A percentile compares a stretch with the other conserved stretches of the same genome.
Evolutionary conservation across 1,140 invertebrate genomes (phyloP).

Genomic region (Thrips palmi): DNA sequence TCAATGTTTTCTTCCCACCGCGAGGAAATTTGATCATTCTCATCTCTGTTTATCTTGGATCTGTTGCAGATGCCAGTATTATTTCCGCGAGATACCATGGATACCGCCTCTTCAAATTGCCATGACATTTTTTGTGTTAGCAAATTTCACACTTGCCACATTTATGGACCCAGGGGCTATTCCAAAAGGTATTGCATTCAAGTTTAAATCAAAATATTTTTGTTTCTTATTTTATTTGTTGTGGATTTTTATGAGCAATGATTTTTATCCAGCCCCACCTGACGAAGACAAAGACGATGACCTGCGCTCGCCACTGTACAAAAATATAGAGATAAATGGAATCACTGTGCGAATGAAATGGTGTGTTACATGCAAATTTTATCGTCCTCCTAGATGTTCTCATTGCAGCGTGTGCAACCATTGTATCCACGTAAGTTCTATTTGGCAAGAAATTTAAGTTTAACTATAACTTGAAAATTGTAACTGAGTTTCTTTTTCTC

Average conservation of each 20-base stretch:
- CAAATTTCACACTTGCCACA: slow-evolving; percentile 95
- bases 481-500: slow-evolving; percentile 3
- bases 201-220: slow-evolving; percentile 11
- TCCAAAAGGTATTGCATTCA: slow-evolving; percentile 86
- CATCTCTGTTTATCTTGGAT: slow-evolving; percentile 18
- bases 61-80: slow-evolving; percentile 76
- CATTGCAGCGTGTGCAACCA: slow-evolving; percentile 99
- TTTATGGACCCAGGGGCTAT: slow-evolving; percentile 99
- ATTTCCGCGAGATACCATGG: slow-evolving; percentile 60
- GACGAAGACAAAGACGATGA: slow-evolving; percentile 96
- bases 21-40: not conserved
- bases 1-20: not conserved
- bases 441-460: no score
- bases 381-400: slow-evolving; percentile 92
- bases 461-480: no score
- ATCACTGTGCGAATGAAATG: slow-evolving; percentile 99
- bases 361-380: slow-evolving; percentile 99
- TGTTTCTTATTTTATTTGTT: slow-evolving; percentile 15
- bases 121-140: slow-evolving; percentile 89
- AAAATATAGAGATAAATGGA: slow-evolving; percentile 95
- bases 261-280: slow-evolving; percentile 74
- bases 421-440: slow-evolving; percentile 77
- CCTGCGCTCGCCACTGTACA: slow-evolving; percentile 90
- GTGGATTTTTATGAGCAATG: no score
- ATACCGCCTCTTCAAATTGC: slow-evolving; percentile 84